A percentile compares a stretch with the other conserved stretches of the same genome.
phyloP scores from a whole-genome alignment of 1,140 invertebrate species.

The Pissodes strobi region DNA sequence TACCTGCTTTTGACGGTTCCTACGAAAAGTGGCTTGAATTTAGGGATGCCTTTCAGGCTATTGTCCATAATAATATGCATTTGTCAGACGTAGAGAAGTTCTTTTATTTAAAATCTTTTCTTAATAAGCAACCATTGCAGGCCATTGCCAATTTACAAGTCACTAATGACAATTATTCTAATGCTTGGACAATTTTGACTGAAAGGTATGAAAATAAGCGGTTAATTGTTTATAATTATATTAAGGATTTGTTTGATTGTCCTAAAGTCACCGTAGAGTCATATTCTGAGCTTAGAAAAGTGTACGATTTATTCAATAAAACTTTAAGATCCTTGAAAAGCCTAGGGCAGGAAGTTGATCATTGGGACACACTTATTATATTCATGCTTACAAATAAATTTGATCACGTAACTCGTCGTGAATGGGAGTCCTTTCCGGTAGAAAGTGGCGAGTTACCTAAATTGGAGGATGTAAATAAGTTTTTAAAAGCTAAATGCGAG shows the following conservation, averaged over 20 bases:
- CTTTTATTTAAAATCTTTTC: too few relatives aligned
- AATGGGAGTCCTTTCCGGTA: not conserved
- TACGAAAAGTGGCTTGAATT: too few relatives aligned
- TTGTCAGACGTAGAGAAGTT: too few relatives aligned
- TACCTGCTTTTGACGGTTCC: too few relatives aligned
- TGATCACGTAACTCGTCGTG: not conserved
- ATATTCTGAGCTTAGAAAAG: not conserved
- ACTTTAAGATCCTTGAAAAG: constrained; percentile 5
- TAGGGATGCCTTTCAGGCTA: too few relatives aligned
- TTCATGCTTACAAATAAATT: not conserved
- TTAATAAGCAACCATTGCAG: too few relatives aligned
- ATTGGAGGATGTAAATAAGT: not conserved
- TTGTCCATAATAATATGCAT: too few relatives aligned
- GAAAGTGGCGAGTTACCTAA: not conserved
- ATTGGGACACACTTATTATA: not conserved
- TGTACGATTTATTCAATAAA: constrained; percentile 12
- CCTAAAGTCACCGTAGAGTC: not conserved
- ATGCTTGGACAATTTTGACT: too few relatives aligned
- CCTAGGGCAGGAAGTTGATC: not conserved
- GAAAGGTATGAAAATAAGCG: too few relatives aligned
- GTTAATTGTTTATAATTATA: too few relatives aligned
- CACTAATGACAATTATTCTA: too few relatives aligned
- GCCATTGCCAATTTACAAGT: too few relatives aligned
- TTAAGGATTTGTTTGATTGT: constrained; percentile 5
- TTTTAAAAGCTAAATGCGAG: constrained; percentile 15